Evolutionary conservation across 1,140 invertebrate species (phyloP), one percentile per base, ranked within the genome.

Genomic region (Drosophila sturtevanti): DNA sequence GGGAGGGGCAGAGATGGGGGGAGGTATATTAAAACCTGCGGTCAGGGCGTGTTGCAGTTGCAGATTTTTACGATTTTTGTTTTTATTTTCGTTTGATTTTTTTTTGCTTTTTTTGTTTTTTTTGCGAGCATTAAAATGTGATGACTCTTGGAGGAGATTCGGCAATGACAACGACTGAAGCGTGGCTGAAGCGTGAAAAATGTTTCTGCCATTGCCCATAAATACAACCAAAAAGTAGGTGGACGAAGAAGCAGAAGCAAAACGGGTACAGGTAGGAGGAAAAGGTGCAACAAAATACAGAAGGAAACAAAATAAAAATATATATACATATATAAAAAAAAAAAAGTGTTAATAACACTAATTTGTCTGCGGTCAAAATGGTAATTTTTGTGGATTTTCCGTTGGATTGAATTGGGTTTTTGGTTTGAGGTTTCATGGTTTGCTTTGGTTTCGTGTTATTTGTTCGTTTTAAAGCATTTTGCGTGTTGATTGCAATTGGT

Each of bases 261-360:
- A 10, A 22, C 0, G 27, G 2, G 21, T 21, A 6, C 12, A 12
- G 22, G 35, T n/a, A 41, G 56, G 54, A 9, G 16, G 11, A 48
- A 35, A 18, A 34, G 14, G 31, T 44, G 41, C 41, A 44, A 48
- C 16, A 9, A 38, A 48, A 48, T 10, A 48, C n/a, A 21, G 5
- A 4, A 48, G 12, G 9, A 21, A 3, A 10, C 0, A 11, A 48
- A 3, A 6, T 4, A 31, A 31, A 31, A 24, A 24, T 4, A 31
- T 6, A 22, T n/a, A n/a, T n/a, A n/a, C n/a, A n/a, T n/a, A n/a
- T n/a, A n/a, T n/a, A 37, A 35, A 37, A 7, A 35, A 68, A 77
- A 77, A 76, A 77, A 77, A 77, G 74, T 77, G 74, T 77, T 77
- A 77, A 77, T 77, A 77, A 77, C 74, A 77, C 74, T 77, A 77